phyloP scores from a whole-genome alignment of 2,113 vertebrate genomes.

The Axis porcinus region DNA sequence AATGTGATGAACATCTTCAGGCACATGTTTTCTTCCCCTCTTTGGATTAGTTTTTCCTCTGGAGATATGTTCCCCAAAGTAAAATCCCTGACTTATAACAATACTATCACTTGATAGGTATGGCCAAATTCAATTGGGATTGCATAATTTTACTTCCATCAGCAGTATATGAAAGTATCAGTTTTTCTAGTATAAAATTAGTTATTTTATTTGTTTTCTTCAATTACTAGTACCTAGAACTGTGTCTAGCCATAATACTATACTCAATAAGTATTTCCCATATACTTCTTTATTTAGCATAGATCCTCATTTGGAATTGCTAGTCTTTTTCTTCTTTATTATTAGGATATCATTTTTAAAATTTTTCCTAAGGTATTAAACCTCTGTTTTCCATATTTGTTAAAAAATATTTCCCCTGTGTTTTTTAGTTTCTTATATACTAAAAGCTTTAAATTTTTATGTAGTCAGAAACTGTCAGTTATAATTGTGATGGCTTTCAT shows the following conservation, averaged over 20 bases:
- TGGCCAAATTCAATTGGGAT: neutral
- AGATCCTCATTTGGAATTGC: neutral
- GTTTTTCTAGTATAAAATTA: neutral
- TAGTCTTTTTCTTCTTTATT: neutral
- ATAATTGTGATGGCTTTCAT: neutral
- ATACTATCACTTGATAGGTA: neutral
- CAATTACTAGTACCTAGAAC: neutral
- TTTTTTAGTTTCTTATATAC: neutral
- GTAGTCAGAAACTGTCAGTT: neutral
- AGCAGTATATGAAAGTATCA: neutral
- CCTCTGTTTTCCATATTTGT: neutral
- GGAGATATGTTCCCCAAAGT: neutral
- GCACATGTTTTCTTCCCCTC: neutral
- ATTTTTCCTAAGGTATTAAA: neutral
- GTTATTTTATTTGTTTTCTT: neutral
- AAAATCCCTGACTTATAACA: conserved; percentile 12
- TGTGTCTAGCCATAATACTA: neutral
- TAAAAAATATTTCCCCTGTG: neutral
- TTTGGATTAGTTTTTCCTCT: neutral
- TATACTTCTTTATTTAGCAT: neutral
- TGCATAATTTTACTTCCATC: neutral
- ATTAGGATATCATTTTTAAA: neutral
- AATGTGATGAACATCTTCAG: neutral
- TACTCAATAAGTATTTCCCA: neutral
- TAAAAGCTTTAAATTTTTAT: conserved; percentile 21